A percentile compares a stretch with the other conserved stretches of the same genome.
phyloP scores from a whole-genome alignment of 2,113 vertebrate species.

The Glaucomys volans region DNA sequence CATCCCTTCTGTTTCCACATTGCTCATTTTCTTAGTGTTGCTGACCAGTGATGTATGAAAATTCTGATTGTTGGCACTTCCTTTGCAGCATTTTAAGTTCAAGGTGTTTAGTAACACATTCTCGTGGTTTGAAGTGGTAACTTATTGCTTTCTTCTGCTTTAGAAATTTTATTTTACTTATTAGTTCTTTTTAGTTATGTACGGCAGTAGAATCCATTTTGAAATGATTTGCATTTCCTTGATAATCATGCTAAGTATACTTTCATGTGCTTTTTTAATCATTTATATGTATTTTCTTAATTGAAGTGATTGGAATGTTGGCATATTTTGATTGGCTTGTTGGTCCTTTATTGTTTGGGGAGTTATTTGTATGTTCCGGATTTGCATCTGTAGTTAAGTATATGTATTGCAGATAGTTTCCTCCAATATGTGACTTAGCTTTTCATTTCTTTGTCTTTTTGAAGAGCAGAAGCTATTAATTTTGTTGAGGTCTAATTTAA shows the following conservation, averaged over 20 bases:
- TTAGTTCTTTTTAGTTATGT: too few species aligned
- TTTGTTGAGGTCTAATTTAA: neutral
- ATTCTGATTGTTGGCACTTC: neutral
- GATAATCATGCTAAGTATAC: neutral
- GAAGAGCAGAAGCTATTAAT: slow-evolving; percentile 11
- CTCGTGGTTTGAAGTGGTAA: neutral
- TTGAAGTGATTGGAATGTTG: slow-evolving; percentile 27
- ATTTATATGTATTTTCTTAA: slow-evolving; percentile 7
- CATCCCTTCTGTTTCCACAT: neutral
- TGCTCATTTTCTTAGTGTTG: neutral
- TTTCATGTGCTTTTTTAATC: neutral
- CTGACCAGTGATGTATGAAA: neutral
- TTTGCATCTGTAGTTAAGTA: slow-evolving; percentile 3
- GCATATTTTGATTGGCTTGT: slow-evolving; percentile 38
- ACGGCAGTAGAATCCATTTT: too few species aligned
- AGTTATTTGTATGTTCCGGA: neutral
- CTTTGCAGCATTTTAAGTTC: neutral
- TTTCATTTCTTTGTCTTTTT: slow-evolving; percentile 62
- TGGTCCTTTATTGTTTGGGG: neutral
- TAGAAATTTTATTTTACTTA: too few species aligned
- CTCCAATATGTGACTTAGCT: neutral
- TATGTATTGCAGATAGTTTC: slow-evolving; percentile 2
- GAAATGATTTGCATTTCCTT: neutral
- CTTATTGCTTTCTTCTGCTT: neutral
- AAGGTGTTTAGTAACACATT: neutral